phyloP scores from a whole-genome alignment of 2,888 invertebrate species.

The Abrostola triplasia region DNA sequence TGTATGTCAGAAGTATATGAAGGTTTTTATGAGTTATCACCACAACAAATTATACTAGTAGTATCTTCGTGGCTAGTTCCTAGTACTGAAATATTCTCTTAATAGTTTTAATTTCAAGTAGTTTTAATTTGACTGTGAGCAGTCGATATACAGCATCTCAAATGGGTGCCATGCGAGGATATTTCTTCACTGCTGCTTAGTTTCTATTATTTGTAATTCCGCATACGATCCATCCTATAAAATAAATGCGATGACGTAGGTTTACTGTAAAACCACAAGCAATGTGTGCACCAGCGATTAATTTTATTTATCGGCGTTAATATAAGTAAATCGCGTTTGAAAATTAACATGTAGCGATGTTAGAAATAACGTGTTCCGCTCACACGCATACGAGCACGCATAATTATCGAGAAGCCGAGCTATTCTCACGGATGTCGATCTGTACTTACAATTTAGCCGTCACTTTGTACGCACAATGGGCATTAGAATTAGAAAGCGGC shows the following conservation, averaged over 20 bases:
- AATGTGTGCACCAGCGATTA: not conserved
- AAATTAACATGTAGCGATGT: slow-evolving; percentile 15
- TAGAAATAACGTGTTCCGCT: slow-evolving; percentile 43
- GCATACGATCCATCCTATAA: not conserved
- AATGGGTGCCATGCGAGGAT: too few relatives aligned
- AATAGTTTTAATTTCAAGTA: too few relatives aligned
- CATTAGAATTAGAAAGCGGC: slow-evolving; percentile 87
- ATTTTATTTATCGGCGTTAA: slow-evolving; percentile 3
- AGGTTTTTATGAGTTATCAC: too few relatives aligned
- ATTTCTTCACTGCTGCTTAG: too few relatives aligned
- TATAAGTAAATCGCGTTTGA: not conserved
- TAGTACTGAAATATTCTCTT: too few relatives aligned
- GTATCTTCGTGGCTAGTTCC: too few relatives aligned
- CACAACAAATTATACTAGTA: too few relatives aligned
- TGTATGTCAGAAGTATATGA: too few relatives aligned
- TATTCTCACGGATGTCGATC: slow-evolving; percentile 84
- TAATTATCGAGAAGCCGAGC: slow-evolving; percentile 65
- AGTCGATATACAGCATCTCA: too few relatives aligned
- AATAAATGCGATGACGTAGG: not conserved
- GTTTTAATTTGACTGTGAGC: too few relatives aligned
- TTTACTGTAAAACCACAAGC: slow-evolving; percentile 3
- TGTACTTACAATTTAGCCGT: slow-evolving; percentile 73
- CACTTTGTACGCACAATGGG: slow-evolving; percentile 80
- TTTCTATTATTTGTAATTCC: not conserved
- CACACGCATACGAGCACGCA: slow-evolving; percentile 62